Conservation (phyloP, 2,888 invertebrate species). For the Polyommatus icarus region DNA sequence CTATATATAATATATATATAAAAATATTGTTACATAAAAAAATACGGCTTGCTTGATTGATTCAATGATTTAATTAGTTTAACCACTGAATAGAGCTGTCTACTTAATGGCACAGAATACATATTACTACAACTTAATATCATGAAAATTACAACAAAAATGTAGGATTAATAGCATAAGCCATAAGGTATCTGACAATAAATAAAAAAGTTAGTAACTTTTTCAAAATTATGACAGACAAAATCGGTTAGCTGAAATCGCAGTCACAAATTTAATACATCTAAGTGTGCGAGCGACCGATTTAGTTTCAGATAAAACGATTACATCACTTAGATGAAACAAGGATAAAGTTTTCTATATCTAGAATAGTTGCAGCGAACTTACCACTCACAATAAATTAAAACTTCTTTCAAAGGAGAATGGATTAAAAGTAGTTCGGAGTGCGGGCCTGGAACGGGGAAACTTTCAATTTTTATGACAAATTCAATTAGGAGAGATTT, state of each 20-base stretch:
- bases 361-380: slow-evolving; percentile 65
- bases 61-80: neutral
- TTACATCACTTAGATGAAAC: slow-evolving; percentile 64
- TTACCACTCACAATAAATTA: slow-evolving; percentile 79
- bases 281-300: slow-evolving; percentile 40
- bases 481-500: slow-evolving; percentile 75
- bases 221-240: neutral
- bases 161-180: neutral
- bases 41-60: neutral
- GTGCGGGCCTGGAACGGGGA: slow-evolving; percentile 65
- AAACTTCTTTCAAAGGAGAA: slow-evolving; percentile 75
- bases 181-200: neutral
- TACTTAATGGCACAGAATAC: neutral
- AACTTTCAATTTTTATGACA: slow-evolving; percentile 80
- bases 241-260: slow-evolving; percentile 10
- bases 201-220: neutral
- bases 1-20: too few species aligned
- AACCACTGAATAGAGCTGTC: neutral
- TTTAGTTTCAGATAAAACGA: slow-evolving; percentile 58
- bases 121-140: neutral
- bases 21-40: neutral
- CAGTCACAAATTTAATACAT: slow-evolving; percentile 24
- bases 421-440: slow-evolving; percentile 77
- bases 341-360: slow-evolving; percentile 64
- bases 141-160: neutral